Conservation (phyloP, 2,888 invertebrate genomes). For the Latrodectus elegans region DNA sequence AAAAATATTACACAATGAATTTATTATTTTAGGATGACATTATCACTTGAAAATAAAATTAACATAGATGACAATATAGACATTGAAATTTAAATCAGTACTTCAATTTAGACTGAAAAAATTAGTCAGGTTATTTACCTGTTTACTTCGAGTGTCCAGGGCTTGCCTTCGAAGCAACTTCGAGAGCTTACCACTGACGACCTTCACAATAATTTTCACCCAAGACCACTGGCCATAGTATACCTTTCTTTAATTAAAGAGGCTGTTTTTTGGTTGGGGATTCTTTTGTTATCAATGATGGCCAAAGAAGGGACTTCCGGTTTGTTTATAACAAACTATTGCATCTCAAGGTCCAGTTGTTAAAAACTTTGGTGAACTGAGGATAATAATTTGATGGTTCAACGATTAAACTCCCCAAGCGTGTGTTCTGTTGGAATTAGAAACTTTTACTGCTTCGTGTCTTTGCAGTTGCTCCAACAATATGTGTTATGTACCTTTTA, state of each 20-base stretch:
- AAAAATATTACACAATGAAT: too few relatives aligned
- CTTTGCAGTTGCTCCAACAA: neutral
- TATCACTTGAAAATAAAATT: too few relatives aligned
- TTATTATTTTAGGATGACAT: too few relatives aligned
- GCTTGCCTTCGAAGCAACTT: neutral
- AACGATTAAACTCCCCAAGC: conserved; percentile 39
- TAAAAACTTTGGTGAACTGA: conserved; percentile 52
- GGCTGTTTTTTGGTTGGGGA: conserved; percentile 32
- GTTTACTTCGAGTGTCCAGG: neutral
- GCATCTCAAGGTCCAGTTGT: conserved; percentile 56
- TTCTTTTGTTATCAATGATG: conserved; percentile 47
- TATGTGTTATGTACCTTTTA: neutral
- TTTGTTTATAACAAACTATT: conserved; percentile 34
- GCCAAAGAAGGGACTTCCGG: conserved; percentile 53
- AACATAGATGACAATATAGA: too few relatives aligned
- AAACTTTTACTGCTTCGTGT: conserved; percentile 25
- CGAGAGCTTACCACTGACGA: conserved; percentile 4
- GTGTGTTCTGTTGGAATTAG: conserved; percentile 11
- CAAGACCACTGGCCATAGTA: conserved; percentile 43
- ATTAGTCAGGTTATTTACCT: too few relatives aligned
- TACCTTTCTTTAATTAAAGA: conserved; percentile 46
- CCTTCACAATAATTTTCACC: conserved; percentile 24
- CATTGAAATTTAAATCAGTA: too few relatives aligned
- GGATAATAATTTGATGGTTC: conserved; percentile 47
- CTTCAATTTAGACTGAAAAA: too few relatives aligned